Conservation (phyloP, 2,113 vertebrate genomes). For the Montifringilla adamsi region DNA sequence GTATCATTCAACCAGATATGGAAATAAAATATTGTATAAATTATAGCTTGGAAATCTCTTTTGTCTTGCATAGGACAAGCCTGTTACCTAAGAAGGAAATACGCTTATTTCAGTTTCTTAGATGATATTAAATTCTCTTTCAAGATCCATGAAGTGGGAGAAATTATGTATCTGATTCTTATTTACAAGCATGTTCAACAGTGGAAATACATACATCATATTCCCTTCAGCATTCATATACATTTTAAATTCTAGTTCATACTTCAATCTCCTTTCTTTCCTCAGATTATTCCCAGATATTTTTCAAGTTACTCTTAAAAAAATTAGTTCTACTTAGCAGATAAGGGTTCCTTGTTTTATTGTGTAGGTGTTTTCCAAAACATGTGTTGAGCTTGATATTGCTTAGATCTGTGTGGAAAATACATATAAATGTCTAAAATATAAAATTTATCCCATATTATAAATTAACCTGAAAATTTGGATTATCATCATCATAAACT, state of each 20-base stretch:
- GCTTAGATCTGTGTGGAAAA: background rate
- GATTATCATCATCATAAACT: background rate
- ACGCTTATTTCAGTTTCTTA: background rate
- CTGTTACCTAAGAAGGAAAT: background rate
- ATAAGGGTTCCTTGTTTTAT: background rate
- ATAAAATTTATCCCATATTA: background rate
- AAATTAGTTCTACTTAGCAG: background rate
- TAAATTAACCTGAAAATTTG: background rate
- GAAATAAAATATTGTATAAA: background rate
- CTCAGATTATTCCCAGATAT: background rate
- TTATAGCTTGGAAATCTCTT: background rate
- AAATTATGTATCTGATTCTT: background rate
- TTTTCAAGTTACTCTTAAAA: background rate
- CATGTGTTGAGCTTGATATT: background rate
- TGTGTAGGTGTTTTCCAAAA: background rate
- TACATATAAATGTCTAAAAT: background rate
- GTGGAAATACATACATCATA: background rate
- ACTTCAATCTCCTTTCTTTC: background rate
- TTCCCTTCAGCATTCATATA: background rate
- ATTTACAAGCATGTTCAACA: background rate
- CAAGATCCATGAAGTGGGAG: background rate
- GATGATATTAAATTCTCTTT: background rate
- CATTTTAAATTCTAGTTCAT: background rate
- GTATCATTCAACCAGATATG: background rate
- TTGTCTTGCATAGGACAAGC: background rate